These are phyloP conservation scores for Phylloscopus collybita DNA, from an alignment of 2,797 vertebrate genomes.

Conservation along the genomic window DNA sequence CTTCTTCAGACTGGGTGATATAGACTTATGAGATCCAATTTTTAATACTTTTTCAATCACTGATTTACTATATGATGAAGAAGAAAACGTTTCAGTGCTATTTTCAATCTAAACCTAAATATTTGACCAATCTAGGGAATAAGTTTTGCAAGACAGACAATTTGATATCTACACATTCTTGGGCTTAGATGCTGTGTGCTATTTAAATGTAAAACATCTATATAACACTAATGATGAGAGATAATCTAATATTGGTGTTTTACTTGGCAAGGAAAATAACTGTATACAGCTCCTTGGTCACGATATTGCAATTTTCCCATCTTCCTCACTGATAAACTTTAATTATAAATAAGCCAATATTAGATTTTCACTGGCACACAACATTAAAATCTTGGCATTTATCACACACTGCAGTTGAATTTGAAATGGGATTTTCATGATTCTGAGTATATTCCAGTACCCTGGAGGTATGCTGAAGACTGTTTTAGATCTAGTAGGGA, in stretches of 20 bases:
- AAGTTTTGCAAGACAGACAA: not conserved
- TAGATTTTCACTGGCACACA: not conserved
- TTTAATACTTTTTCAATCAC: not conserved
- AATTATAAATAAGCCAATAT: slow-evolving; percentile 1
- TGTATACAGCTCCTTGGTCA: not conserved
- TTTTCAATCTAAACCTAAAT: not conserved
- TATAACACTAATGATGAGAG: not conserved
- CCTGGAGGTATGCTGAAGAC: not conserved
- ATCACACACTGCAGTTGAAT: not conserved
- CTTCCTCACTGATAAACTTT: not conserved
- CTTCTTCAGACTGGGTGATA: not conserved
- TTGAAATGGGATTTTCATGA: not conserved
- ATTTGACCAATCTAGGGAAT: not conserved
- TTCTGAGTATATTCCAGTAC: not conserved
- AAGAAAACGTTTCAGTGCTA: not conserved
- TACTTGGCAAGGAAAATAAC: not conserved
- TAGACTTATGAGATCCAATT: not conserved
- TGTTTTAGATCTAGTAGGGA: not conserved
- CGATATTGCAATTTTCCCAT: not conserved
- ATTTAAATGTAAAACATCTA: not conserved
- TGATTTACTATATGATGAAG: not conserved
- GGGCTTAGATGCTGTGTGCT: not conserved
- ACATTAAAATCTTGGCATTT: not conserved
- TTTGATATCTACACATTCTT: not conserved
- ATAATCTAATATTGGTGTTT: not conserved